phyloP scores from a whole-genome alignment of 2,113 vertebrate genomes.

The Elanus axillaris region DNA sequence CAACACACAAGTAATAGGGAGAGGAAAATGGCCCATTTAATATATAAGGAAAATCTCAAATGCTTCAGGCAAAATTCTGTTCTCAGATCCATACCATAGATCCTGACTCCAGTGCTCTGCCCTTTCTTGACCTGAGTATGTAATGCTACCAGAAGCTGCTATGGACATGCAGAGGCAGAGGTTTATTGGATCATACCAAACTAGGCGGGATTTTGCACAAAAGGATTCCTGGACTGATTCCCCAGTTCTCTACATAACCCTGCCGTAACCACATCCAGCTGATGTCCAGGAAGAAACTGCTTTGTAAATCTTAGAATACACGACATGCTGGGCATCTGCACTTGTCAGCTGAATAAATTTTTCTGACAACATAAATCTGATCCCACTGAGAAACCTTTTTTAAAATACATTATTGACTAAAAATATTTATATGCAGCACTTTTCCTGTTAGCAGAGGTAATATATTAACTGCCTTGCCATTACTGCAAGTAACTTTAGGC shows the following conservation, averaged over 20 bases:
- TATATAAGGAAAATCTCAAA: conserved; percentile 26
- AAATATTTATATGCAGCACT: conserved; percentile 73
- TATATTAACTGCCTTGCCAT: conserved; percentile 58
- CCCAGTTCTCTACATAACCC: neutral
- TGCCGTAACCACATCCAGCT: conserved; percentile 9
- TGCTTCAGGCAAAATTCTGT: conserved; percentile 52
- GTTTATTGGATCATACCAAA: conserved; percentile 23
- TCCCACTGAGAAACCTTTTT: conserved; percentile 56
- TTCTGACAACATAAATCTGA: conserved; percentile 71
- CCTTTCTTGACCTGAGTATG: conserved; percentile 9
- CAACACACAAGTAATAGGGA: neutral
- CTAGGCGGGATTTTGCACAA: conserved; percentile 26
- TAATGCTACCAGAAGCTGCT: neutral
- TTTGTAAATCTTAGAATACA: conserved; percentile 63
- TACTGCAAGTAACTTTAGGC: conserved; percentile 16
- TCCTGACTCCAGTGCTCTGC: neutral
- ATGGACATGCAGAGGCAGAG: neutral
- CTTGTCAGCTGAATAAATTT: conserved; percentile 54
- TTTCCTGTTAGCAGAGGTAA: conserved; percentile 70
- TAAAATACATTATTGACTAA: conserved; percentile 67
- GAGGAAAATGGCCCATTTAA: neutral
- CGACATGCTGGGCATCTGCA: neutral
- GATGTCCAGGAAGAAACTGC: conserved; percentile 43
- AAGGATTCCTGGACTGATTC: conserved; percentile 24
- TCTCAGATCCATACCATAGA: conserved; percentile 45